phyloP scores from a whole-genome alignment of 2,888 invertebrate genomes.

The Diplolepis rosae region DNA sequence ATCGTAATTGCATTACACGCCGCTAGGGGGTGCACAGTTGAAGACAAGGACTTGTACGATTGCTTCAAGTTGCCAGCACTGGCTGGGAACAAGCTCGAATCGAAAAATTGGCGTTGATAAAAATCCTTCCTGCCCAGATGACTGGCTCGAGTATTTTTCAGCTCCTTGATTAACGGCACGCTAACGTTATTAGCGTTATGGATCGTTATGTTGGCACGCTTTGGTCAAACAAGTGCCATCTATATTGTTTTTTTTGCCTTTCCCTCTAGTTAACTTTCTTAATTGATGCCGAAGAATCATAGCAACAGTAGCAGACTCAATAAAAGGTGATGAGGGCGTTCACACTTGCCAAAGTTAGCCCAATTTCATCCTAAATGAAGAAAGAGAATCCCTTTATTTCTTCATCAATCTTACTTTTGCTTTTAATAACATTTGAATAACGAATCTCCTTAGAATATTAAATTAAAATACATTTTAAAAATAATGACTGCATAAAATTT shows the following conservation, averaged over 20 bases:
- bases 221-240: slow-evolving; percentile 31
- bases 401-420: too few species aligned
- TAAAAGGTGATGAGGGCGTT: too few species aligned
- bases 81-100: slow-evolving; percentile 39
- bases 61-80: slow-evolving; percentile 37
- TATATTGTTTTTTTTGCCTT: slow-evolving; percentile 14
- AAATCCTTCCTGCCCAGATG: slow-evolving; percentile 30
- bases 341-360: too few species aligned
- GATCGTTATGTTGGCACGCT: slow-evolving; percentile 60
- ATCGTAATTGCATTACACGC: slow-evolving; percentile 74
- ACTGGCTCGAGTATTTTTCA: slow-evolving; percentile 47
- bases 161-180: slow-evolving; percentile 49
- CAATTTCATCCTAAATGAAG: too few species aligned
- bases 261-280: not conserved
- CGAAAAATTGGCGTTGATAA: slow-evolving; percentile 46
- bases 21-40: slow-evolving; percentile 38
- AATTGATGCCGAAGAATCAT: slow-evolving; percentile 1
- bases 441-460: too few species aligned
- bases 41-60: slow-evolving; percentile 36
- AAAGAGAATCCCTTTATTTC: too few species aligned
- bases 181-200: slow-evolving; percentile 68
- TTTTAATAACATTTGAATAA: too few species aligned
- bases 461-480: too few species aligned
- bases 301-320: not conserved
- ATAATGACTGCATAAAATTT: too few species aligned